These are phyloP conservation scores for Diglossa brunneiventris DNA, from an alignment of 2,113 vertebrate species.

Conservation along the genomic window DNA sequence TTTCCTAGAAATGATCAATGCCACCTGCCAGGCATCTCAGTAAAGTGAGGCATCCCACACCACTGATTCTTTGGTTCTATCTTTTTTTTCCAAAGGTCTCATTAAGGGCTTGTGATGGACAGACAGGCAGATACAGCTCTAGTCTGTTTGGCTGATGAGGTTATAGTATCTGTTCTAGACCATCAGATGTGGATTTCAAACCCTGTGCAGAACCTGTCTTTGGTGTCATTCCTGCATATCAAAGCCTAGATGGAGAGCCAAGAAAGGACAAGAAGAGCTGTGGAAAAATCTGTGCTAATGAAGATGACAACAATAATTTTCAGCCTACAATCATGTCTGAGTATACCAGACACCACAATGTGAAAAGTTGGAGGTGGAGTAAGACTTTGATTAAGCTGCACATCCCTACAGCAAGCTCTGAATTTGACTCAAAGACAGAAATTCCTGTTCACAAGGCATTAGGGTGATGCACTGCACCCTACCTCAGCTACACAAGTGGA, in stretches of 20 bases:
- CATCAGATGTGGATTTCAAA: not conserved
- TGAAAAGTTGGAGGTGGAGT: not conserved
- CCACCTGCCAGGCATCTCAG: not conserved
- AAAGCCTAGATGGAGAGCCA: not conserved
- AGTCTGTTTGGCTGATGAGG: not conserved
- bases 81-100: not conserved
- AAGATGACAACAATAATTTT: not conserved
- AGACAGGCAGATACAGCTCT: not conserved
- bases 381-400: not conserved
- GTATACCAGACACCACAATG: not conserved
- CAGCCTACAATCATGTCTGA: not conserved
- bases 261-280: not conserved
- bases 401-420: not conserved
- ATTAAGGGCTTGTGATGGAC: not conserved
- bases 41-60: not conserved
- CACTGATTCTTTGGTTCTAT: not conserved
- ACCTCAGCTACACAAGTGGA: not conserved
- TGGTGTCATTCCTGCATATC: not conserved
- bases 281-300: not conserved
- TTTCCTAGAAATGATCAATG: not conserved
- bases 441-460: not conserved
- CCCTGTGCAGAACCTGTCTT: not conserved
- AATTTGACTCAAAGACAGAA: not conserved
- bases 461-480: not conserved
- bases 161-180: not conserved